Percentiles rank a stretch among this genome's conserved stretches.
Evolutionary conservation across 2,888 invertebrate genomes (phyloP).

Genomic region (Hanleya hanleyi): DNA sequence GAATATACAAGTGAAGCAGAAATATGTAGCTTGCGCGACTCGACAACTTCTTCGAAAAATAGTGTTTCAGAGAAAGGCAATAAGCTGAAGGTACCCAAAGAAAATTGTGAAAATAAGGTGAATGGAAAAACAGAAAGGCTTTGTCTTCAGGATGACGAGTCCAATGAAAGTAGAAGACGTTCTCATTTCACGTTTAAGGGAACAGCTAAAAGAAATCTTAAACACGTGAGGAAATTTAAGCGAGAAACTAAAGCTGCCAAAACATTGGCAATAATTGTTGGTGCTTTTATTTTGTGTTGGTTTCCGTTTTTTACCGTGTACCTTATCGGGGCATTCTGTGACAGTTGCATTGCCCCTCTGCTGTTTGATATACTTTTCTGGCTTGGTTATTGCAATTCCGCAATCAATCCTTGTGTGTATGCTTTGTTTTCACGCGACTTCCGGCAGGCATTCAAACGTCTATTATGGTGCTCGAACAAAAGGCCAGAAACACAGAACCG

Average conservation of each 20-base stretch:
- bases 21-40: constrained; percentile 4
- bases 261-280: constrained; percentile 96
- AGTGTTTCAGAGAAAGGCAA: neutral
- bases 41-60: neutral
- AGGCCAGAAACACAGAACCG: constrained; percentile 74
- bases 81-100: constrained; percentile 6
- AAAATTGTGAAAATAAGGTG: neutral
- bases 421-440: constrained; percentile 96
- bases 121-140: neutral
- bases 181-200: constrained; percentile 19
- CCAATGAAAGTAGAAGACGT: neutral
- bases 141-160: neutral
- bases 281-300: constrained; percentile 98
- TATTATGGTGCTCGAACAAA: constrained; percentile 80
- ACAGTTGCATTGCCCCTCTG: constrained; percentile 83
- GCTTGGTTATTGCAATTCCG: constrained; percentile 98
- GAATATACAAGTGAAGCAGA: neutral
- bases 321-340: constrained; percentile 87
- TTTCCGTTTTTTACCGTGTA: constrained; percentile 97
- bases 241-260: constrained; percentile 99
- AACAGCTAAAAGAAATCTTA: constrained; percentile 84
- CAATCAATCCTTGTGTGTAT: constrained; percentile 95
- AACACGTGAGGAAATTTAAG: constrained; percentile 84
- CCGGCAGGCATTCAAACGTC: constrained; percentile 93
- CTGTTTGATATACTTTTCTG: constrained; percentile 95